Conservation (phyloP, 2,113 vertebrate species). For the Todiramphus chloris region DNA sequence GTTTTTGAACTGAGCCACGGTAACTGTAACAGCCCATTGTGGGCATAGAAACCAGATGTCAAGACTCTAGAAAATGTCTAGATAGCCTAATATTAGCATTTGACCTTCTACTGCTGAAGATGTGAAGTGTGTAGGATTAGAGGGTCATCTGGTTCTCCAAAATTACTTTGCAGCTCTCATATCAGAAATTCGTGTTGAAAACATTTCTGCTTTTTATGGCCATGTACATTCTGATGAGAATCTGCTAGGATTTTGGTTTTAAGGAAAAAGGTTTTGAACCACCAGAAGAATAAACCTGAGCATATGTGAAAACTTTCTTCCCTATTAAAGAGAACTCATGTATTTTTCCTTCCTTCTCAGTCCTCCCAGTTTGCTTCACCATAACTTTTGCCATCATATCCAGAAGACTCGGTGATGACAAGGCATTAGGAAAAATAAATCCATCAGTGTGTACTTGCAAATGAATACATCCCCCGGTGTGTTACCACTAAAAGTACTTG, state of each 20-base stretch:
- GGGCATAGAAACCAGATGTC: background rate
- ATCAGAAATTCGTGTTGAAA: background rate
- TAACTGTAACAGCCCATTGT: background rate
- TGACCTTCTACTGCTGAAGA: background rate
- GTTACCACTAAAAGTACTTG: background rate
- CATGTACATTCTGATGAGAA: background rate
- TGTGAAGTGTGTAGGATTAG: background rate
- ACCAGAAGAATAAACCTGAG: background rate
- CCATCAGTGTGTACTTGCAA: background rate
- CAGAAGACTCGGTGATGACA: background rate
- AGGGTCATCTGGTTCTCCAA: background rate
- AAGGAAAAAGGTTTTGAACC: background rate
- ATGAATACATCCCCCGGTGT: background rate
- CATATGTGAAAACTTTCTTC: background rate
- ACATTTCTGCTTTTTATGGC: background rate
- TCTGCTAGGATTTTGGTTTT: background rate
- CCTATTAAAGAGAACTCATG: background rate
- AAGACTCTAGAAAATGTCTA: background rate
- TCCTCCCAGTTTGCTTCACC: background rate
- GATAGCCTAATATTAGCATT: background rate
- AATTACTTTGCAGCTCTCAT: background rate
- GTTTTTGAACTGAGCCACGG: background rate
- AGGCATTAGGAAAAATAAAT: background rate
- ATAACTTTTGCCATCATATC: background rate
- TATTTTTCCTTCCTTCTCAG: background rate